Evolutionary conservation across 1,140 invertebrate species (phyloP).

Genomic region (Micrasema minimum): DNA sequence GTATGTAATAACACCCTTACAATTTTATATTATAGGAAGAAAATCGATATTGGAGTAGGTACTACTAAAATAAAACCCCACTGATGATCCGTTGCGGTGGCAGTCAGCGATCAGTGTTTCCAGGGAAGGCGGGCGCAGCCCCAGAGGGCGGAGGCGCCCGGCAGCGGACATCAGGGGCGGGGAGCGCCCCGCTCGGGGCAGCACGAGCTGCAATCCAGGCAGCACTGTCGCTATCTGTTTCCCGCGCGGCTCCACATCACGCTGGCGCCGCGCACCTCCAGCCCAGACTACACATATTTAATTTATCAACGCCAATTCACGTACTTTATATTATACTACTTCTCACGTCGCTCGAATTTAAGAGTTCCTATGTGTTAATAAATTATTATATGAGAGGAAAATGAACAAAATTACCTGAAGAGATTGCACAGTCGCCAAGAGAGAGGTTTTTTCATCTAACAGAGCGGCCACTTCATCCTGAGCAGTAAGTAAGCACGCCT

Average conservation of each 20-base stretch:
- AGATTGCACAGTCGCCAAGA: constrained; percentile 74
- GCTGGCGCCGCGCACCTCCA: constrained; percentile 45
- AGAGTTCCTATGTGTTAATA: too few species aligned
- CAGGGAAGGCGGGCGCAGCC: constrained; percentile 16
- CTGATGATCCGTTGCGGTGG: too few species aligned
- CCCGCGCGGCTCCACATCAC: constrained; percentile 55
- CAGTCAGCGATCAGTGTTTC: constrained; percentile 1
- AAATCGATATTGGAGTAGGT: too few species aligned
- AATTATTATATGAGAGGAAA: too few species aligned
- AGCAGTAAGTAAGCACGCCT: constrained; percentile 69
- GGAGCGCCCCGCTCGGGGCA: constrained; percentile 55
- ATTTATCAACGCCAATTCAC: too few species aligned
- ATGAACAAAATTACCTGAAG: constrained; percentile 67
- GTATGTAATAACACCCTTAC: too few species aligned
- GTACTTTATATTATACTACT: too few species aligned
- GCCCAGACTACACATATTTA: constrained; percentile 55
- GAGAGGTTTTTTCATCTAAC: constrained; percentile 77
- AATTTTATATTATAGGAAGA: too few species aligned
- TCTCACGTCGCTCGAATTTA: too few species aligned
- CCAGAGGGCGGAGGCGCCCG: constrained; percentile 2
- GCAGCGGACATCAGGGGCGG: constrained; percentile 24
- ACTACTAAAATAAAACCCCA: too few species aligned
- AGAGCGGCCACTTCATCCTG: constrained; percentile 78
- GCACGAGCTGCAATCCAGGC: constrained; percentile 66
- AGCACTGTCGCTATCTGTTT: constrained; percentile 65